Evolutionary conservation across 2,888 invertebrate species (phyloP), one percentile per base, ranked within the genome.

Genomic region (Drosophila sordidula): DNA sequence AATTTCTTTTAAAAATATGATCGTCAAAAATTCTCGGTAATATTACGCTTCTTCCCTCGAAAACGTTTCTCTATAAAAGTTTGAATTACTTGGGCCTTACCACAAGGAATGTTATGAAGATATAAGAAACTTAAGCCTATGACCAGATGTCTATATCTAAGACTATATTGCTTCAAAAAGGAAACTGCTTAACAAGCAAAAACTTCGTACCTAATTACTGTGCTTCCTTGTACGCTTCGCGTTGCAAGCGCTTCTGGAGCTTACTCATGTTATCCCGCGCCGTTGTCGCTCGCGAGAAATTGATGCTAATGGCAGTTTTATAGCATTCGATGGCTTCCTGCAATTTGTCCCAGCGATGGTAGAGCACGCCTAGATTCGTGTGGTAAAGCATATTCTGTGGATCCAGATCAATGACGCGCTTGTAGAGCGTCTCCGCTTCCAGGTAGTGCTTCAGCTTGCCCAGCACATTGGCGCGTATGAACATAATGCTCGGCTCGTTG

Each of bases 351-450:
- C 97, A 98, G 22, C 97, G 95, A 93, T 98, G 98, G 91, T 98
- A 98, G n/a, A 98, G 93, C 18, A 98, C 97, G 63, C 98, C 98
- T 79, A 99, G 93, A 93, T 99, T 99, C 2, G 97, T 95, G 90
- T 96, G 96, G 93, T 97, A 98, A 57, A 96, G 94, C n/a, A 97
- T 95, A 91, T 96, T 96, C 11, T 93, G 93, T 9, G 95, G 94
- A 57, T 94, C 95, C 39, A 95, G 91, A 51, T 94, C 92, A 46
- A 98, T 95, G 0, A 98, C 96, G 75, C 93, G 94, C 57, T 95
- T 93, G 90, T 98, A 98, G 89, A 97, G 94, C 16, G 93, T 90
- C 92, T 99, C 98, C 0, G 98, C 97, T 79, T 96, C 95, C 36
- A 94, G 92, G 91, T 96, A 98, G 47, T 94, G 93, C 45, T 95